Evolutionary conservation across 2,113 vertebrate species (phyloP).

Genomic region (Helogale parvula): DNA sequence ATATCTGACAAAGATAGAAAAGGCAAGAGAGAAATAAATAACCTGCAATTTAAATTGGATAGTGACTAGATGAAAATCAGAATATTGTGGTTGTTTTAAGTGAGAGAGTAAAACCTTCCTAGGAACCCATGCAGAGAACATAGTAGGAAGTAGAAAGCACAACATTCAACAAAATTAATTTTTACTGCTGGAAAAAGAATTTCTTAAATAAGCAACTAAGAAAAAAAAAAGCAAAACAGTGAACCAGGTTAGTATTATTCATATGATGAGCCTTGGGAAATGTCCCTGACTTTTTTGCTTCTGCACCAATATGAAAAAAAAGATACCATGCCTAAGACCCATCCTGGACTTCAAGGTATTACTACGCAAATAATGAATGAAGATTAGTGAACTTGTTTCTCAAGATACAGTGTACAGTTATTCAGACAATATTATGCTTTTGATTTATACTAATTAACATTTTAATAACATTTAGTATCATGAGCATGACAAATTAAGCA

Average conservation of each 20-base stretch:
- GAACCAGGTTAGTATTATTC: not conserved
- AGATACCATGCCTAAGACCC: not conserved
- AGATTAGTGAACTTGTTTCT: not conserved
- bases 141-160: not conserved
- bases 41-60: not conserved
- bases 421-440: not conserved
- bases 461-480: slow-evolving; percentile 23
- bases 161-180: not conserved
- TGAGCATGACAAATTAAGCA: not conserved
- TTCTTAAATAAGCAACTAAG: slow-evolving; percentile 9
- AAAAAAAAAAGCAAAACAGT: not conserved
- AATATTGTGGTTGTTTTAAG: not conserved
- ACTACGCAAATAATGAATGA: not conserved
- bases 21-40: not conserved
- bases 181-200: not conserved
- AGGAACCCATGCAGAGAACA: not conserved
- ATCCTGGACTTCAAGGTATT: not conserved
- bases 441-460: not conserved
- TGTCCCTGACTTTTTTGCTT: not conserved
- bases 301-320: not conserved
- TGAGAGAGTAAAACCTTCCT: not conserved
- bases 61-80: not conserved
- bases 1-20: not conserved
- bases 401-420: not conserved
- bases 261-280: not conserved